Conservation (phyloP, 1,140 invertebrate genomes). For the Diabrotica virgifera region DNA sequence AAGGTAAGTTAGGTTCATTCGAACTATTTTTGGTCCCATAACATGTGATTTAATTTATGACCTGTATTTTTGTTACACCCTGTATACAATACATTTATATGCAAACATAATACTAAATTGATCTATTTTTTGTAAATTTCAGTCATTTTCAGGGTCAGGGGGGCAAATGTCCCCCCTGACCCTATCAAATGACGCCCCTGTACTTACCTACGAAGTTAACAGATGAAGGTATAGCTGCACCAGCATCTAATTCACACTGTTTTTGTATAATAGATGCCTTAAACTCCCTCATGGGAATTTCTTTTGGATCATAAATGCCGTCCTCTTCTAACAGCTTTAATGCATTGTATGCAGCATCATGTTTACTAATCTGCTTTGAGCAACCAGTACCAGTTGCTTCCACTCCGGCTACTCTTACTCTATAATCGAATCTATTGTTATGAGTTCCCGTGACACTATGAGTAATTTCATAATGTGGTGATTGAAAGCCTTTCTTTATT, state of each 20-base stretch:
- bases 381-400: conserved; percentile 50
- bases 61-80: no score
- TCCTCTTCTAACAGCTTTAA: conserved; percentile 31
- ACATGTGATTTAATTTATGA: no score
- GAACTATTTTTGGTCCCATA: no score
- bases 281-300: conserved; percentile 26
- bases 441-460: conserved; percentile 65
- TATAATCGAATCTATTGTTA: conserved; percentile 68
- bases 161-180: no score
- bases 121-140: no score
- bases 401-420: conserved; percentile 50
- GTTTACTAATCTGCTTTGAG: conserved; percentile 43
- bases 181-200: no score
- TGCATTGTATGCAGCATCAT: conserved; percentile 38
- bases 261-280: conserved; percentile 23
- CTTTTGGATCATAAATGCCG: conserved; percentile 31
- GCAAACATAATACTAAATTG: no score
- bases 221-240: conserved; percentile 67
- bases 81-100: no score
- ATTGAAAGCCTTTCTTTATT: conserved; percentile 54
- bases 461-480: conserved; percentile 61
- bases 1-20: no score
- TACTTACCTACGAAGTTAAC: conserved; percentile 34
- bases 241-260: conserved; percentile 44
- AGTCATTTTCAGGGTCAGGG: no score